Percentiles rank a stretch among this genome's conserved stretches.
These are phyloP conservation scores for Xestia c-nigrum DNA, from an alignment of 2,888 invertebrate species.

Conservation along the genomic window DNA sequence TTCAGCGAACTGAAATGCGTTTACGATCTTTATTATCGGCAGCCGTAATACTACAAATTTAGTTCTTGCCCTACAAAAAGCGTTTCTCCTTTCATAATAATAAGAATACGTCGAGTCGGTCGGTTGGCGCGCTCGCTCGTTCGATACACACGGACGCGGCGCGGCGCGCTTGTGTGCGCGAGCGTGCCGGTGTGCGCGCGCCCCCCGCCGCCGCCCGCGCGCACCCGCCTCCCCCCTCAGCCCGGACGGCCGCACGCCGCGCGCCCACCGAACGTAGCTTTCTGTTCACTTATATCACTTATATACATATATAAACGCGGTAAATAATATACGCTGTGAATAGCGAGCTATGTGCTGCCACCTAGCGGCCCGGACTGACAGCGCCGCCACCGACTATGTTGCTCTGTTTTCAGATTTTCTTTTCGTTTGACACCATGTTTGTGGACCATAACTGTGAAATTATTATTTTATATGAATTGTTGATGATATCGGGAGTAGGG, in stretches of 20 bases:
- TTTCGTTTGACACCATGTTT: constrained; percentile 77
- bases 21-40: constrained; percentile 89
- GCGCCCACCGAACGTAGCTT: constrained; percentile 84
- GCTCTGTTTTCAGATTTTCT: constrained; percentile 82
- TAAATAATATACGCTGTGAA: constrained; percentile 89
- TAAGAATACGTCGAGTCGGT: constrained; percentile 91
- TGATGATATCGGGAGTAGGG: constrained; percentile 44
- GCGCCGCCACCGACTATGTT: constrained; percentile 78
- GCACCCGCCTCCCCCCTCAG: constrained; percentile 51
- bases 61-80: constrained; percentile 91
- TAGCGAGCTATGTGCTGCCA: constrained; percentile 89
- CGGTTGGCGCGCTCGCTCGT: constrained; percentile 88
- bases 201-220: constrained; percentile 60
- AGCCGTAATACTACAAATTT: constrained; percentile 89
- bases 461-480: constrained; percentile 59
- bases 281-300: constrained; percentile 90
- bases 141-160: constrained; percentile 85
- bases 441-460: constrained; percentile 72
- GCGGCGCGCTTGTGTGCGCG: constrained; percentile 68
- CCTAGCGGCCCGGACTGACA: constrained; percentile 85
- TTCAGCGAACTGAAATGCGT: constrained; percentile 89
- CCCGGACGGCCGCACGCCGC: constrained; percentile 66
- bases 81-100: constrained; percentile 91
- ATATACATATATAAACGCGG: constrained; percentile 85
- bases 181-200: constrained; percentile 3